Evolutionary conservation across 2,797 vertebrate species (phyloP).

Genomic region (Phalanger gymnotis): DNA sequence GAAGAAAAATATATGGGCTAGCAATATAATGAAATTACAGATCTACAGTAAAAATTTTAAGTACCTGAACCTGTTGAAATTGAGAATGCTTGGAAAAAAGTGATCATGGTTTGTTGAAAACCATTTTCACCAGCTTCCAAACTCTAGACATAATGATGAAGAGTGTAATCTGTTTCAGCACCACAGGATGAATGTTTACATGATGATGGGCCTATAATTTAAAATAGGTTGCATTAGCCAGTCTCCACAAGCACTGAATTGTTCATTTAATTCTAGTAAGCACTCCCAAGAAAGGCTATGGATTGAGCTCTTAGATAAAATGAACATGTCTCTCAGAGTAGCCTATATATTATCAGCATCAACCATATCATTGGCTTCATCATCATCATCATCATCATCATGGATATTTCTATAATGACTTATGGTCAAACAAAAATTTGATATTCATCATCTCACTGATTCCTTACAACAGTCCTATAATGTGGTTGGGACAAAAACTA

Average conservation of each 20-base stretch:
- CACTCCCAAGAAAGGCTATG: neutral
- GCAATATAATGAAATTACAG: neutral
- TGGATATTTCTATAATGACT: neutral
- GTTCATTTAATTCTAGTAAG: neutral
- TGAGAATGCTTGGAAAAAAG: neutral
- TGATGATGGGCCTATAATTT: neutral
- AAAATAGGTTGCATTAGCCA: neutral
- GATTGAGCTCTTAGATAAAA: neutral
- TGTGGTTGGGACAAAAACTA: neutral
- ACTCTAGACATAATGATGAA: neutral
- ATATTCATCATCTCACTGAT: neutral
- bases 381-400: neutral
- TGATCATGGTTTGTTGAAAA: neutral
- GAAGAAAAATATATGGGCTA: neutral
- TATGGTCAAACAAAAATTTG: neutral
- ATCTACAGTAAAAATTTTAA: conserved; percentile 15
- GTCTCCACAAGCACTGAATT: neutral
- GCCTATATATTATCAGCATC: neutral
- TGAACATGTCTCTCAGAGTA: neutral
- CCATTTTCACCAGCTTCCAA: neutral
- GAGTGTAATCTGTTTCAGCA: neutral
- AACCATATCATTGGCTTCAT: neutral
- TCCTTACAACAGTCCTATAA: neutral
- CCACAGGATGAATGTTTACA: neutral
- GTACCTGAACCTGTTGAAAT: neutral